These are phyloP conservation scores for Hydrozoanthus gracilis DNA, from an alignment of 92 coral and sea anemone genomes.

Conservation along the genomic window DNA sequence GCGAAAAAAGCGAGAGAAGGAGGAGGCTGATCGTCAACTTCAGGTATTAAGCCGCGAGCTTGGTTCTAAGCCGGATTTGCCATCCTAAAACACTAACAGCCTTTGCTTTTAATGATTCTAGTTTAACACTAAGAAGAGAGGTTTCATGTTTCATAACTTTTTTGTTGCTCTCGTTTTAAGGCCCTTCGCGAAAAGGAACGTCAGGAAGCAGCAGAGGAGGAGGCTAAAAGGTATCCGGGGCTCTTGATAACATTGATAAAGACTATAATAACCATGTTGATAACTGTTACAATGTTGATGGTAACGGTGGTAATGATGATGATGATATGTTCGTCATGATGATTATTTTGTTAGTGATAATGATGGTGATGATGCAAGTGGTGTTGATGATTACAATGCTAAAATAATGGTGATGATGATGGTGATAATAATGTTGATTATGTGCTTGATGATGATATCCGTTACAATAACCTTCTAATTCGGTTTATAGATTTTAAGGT, in stretches of 20 bases:
- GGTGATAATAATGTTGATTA: too few species aligned
- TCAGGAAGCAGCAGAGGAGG: conserved; percentile 76
- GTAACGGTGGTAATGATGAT: too few species aligned
- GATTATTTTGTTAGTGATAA: too few species aligned
- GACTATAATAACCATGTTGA: too few species aligned
- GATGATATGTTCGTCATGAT: too few species aligned
- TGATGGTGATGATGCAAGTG: too few species aligned
- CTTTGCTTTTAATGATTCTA: not conserved
- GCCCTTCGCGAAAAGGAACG: conserved; percentile 66
- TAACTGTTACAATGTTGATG: too few species aligned
- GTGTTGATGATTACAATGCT: too few species aligned
- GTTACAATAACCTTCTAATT: too few species aligned
- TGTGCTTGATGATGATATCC: too few species aligned
- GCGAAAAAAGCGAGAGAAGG: conserved; percentile 83
- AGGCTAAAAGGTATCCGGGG: conserved; percentile 61
- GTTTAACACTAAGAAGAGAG: not conserved
- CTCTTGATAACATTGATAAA: not conserved
- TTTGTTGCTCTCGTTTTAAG: conserved; percentile 17
- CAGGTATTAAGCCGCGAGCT: conserved; percentile 53
- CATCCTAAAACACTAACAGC: not conserved
- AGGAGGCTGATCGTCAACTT: conserved; percentile 86
- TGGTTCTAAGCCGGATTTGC: not conserved
- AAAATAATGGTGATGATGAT: too few species aligned
- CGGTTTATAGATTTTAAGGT: too few species aligned
- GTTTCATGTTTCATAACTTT: not conserved